Evolutionary conservation across 2,113 vertebrate genomes (phyloP).

Genomic region (Entomyzon cyanotis): DNA sequence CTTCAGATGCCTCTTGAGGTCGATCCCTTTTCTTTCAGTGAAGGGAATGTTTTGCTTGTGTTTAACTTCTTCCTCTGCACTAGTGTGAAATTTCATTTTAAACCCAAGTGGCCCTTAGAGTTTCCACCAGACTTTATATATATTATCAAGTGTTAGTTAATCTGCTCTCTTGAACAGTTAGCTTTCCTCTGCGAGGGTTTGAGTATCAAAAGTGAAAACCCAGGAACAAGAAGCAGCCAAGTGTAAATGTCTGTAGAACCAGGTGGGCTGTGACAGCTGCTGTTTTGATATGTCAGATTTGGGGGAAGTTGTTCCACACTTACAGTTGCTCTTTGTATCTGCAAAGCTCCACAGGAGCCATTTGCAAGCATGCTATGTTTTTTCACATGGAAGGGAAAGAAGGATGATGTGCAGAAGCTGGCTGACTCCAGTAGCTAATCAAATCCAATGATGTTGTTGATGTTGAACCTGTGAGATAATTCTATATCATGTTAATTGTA

Average conservation of each 20-base stretch:
- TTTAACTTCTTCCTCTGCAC: conserved; percentile 6
- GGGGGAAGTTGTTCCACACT: neutral
- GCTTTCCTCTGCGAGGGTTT: neutral
- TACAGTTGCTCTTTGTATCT: neutral
- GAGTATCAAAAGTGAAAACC: neutral
- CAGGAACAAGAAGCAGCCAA: neutral
- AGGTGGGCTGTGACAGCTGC: conserved; percentile 39
- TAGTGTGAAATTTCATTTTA: neutral
- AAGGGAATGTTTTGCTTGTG: conserved; percentile 16
- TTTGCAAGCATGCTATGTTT: neutral
- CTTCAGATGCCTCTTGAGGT: conserved; percentile 20
- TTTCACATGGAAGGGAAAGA: neutral
- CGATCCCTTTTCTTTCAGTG: neutral
- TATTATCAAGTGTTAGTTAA: neutral
- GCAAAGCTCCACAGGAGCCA: neutral
- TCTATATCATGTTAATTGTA: neutral
- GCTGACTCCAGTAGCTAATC: neutral
- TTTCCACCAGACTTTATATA: neutral
- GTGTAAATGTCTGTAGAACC: neutral
- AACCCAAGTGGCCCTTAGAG: neutral
- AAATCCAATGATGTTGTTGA: neutral
- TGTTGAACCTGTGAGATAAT: neutral
- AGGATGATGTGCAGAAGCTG: neutral
- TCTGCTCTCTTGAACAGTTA: neutral
- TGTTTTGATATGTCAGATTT: neutral